A percentile compares a stretch with the other conserved stretches of the same genome.
phyloP scores from a whole-genome alignment of 2,797 vertebrate species.

The Vultur gryphus region DNA sequence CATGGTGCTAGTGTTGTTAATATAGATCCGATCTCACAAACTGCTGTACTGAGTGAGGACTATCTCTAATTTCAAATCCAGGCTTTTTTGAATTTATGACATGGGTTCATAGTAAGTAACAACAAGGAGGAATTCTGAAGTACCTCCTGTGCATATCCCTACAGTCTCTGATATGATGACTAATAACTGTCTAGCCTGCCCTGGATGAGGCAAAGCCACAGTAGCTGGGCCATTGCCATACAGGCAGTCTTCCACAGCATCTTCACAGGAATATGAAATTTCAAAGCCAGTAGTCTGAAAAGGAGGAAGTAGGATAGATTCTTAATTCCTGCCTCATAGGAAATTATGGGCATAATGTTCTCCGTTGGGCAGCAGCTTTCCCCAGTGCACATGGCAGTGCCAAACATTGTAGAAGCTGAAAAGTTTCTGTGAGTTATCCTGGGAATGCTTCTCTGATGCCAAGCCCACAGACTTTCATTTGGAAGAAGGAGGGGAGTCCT shows the following conservation, averaged over 20 bases:
- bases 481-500: not conserved
- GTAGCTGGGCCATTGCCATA: not conserved
- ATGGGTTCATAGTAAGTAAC: not conserved
- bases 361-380: not conserved
- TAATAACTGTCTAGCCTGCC: not conserved
- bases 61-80: not conserved
- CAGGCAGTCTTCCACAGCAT: not conserved
- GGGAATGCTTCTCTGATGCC: not conserved
- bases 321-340: not conserved
- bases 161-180: not conserved
- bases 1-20: rapidly evolving
- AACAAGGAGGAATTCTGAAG: not conserved
- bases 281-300: not conserved
- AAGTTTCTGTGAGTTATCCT: not conserved
- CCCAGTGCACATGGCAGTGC: not conserved
- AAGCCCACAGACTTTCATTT: not conserved
- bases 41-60: not conserved
- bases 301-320: not conserved
- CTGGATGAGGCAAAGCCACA: not conserved
- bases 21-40: not conserved
- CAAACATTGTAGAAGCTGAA: not conserved
- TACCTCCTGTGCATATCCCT: not conserved
- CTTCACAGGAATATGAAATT: not conserved
- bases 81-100: not conserved
- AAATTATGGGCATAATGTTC: no score